Conservation (phyloP, 2,797 vertebrate genomes). For the Petrocephalus schoutedeni region DNA sequence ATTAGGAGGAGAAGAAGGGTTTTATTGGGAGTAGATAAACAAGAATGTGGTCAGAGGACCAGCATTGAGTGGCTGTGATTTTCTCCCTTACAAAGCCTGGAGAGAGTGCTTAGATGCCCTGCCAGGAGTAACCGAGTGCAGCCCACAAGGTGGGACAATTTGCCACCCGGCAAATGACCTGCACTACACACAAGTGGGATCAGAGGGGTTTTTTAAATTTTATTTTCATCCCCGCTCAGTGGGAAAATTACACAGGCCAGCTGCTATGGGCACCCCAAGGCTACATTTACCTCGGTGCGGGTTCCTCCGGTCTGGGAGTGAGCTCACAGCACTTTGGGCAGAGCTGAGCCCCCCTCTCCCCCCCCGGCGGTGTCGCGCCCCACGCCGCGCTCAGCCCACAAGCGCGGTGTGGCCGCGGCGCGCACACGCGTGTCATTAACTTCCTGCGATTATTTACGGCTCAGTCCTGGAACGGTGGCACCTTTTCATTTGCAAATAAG, state of each 20-base stretch:
- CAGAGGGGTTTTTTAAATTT: conserved; percentile 1
- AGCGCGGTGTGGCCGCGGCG: no score
- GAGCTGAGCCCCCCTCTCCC: background rate
- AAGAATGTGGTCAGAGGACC: background rate
- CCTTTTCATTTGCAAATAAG: conserved; percentile 72
- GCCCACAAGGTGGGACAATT: background rate
- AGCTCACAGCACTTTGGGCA: background rate
- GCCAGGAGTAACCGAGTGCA: background rate
- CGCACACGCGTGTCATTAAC: conserved; percentile 5
- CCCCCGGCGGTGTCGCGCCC: background rate
- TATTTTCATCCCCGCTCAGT: background rate
- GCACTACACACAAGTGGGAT: background rate
- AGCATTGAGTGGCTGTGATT: background rate
- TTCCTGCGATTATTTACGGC: conserved; percentile 56
- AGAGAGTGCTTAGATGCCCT: background rate
- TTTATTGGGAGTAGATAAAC: background rate
- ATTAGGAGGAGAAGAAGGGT: background rate
- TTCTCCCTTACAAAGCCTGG: background rate
- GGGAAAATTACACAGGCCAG: conserved; percentile 6
- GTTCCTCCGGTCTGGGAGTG: background rate
- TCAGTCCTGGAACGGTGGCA: conserved; percentile 63
- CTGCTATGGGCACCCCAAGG: background rate
- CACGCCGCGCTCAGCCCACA: background rate
- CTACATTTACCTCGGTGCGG: background rate
- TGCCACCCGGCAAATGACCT: background rate